Base-by-base conservation (phyloP, 2,113 vertebrate species). In the Dipodomys stephensi region DNA sequence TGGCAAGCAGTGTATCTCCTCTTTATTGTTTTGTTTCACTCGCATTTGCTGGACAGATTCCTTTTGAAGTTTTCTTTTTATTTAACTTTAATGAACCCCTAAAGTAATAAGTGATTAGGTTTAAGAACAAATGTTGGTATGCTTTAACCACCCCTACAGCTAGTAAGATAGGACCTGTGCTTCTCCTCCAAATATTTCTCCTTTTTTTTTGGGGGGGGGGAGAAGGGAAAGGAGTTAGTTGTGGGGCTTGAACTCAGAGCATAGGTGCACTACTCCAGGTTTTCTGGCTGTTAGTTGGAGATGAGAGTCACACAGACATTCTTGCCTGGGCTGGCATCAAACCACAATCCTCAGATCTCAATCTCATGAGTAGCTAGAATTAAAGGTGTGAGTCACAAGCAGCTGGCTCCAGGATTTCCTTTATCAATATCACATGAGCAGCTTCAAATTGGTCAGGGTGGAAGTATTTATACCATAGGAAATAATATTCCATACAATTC, bases 91-190 rank as follows among this genome's bases (percentile, higher is more conserved):
- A 5, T 9, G 23, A 53, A 64, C 8, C 9, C 1, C 4, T 20
- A 19, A 13, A 77, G 46, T 22, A 46, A 53, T 7, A 25, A 8
- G 71, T 7, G 39, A 28, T 65, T 44, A 30, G 60, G 19, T 13
- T 44, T 35, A 27, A 16, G n/a, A 4, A 3, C 20, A 18, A 71
- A 16, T 15, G 0, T 35, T 15, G 20, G 7, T 49, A 0, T 9
- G 15, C 13, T 15, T 2, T 18, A 12, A 20, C 7, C 16, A 65
- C 8, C 13, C 64, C 16, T 2, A 7, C 64, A 83, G 16, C 39
- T 18, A 19, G 35, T 23, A 44, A 3, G 69, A 13, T 0, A 28
- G 15, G 53, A 57, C 53, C 11, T 18, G 53, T 57, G 53, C 53
- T 57, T 57, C 53, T 57, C 53, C 15, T 18, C 53, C 53, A 57